Conservation (phyloP, 2,888 invertebrate species). For the Kryphioiulus occultus region DNA sequence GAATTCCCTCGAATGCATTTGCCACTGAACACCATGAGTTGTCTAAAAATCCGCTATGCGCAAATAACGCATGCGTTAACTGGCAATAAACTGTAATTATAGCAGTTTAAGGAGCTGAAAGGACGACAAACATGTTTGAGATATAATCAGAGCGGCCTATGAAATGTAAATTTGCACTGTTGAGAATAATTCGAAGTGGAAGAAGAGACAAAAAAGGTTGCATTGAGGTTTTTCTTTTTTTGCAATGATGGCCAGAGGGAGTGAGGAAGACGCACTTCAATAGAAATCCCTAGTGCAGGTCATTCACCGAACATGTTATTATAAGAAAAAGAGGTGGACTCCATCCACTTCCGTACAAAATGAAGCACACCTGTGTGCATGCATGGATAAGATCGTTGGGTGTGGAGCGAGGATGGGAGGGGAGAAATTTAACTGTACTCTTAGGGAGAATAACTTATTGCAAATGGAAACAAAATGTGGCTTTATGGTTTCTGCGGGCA, state of each 20-base stretch:
- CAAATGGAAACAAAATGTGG: not conserved
- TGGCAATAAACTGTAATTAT: slow-evolving; percentile 1
- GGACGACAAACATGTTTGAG: slow-evolving; percentile 25
- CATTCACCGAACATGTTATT: slow-evolving; percentile 19
- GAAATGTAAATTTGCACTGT: not conserved
- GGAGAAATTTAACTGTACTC: not conserved
- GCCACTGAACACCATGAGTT: not conserved
- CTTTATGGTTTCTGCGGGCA: slow-evolving; percentile 3
- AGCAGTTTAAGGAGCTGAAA: not conserved
- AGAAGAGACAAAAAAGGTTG: slow-evolving; percentile 7
- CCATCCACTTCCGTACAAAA: slow-evolving; percentile 13
- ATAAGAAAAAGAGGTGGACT: slow-evolving; percentile 7
- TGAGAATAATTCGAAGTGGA: not conserved
- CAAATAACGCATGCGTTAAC: not conserved
- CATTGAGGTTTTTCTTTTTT: not conserved
- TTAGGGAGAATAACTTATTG: not conserved
- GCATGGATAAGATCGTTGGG: not conserved
- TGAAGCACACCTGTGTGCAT: not conserved
- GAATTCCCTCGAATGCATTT: not conserved
- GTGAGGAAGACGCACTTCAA: not conserved
- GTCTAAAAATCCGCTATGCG: not conserved
- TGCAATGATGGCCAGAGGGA: not conserved
- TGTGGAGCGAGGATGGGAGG: not conserved
- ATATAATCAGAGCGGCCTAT: not conserved
- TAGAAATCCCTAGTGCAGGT: slow-evolving; percentile 2